These are phyloP conservation scores for Perizoma flavofasciatum DNA, from an alignment of 2,888 invertebrate species.

Conservation along the genomic window DNA sequence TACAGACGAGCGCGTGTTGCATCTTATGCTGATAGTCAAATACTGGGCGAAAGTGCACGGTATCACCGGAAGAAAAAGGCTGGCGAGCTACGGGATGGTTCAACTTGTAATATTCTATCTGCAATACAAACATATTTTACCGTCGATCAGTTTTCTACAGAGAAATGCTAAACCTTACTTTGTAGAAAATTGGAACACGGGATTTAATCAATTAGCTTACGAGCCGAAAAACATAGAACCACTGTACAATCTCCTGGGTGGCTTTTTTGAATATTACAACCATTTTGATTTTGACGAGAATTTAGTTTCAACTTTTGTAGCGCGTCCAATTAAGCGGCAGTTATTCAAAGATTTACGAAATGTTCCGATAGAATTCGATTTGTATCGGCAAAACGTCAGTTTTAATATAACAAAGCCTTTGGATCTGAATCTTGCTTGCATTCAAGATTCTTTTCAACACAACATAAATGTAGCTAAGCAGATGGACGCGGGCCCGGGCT, in stretches of 20 bases:
- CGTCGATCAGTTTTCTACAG: constrained; percentile 6
- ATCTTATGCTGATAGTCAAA: too few species aligned
- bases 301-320: too few species aligned
- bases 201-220: neutral
- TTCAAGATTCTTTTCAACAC: constrained; percentile 15
- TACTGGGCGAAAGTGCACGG: neutral
- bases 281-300: constrained; percentile 6
- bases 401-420: neutral
- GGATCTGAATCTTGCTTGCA: constrained; percentile 3
- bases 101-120: constrained; percentile 11
- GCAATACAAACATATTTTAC: constrained; percentile 7
- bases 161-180: constrained; percentile 2
- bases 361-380: constrained; percentile 9
- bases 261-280: constrained; percentile 26
- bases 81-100: constrained; percentile 4
- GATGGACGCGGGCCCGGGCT: neutral
- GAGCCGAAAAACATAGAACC: neutral
- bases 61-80: neutral
- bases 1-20: too few species aligned
- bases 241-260: constrained; percentile 15
- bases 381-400: constrained; percentile 12
- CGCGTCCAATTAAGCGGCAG: constrained; percentile 7
- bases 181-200: constrained; percentile 6
- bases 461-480: constrained; percentile 10
- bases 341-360: constrained; percentile 7